Base-by-base conservation (phyloP, 1,140 invertebrate genomes). In the Rhopalosiphum maidis region DNA sequence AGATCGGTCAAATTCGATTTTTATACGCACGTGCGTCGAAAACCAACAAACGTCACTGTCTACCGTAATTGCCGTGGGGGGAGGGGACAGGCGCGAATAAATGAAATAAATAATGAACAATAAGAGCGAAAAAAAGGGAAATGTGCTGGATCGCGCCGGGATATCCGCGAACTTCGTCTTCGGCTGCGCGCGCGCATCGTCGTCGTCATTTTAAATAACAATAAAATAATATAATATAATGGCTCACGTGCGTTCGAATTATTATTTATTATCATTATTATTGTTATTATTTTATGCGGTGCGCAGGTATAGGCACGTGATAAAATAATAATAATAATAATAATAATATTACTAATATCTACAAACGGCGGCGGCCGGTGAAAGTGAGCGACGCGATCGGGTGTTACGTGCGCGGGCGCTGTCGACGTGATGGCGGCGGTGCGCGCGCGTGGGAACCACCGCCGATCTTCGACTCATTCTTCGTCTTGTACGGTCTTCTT, bases 361-460 rank as follows among this genome's bases (percentile, higher is more conserved):
- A 68, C 60, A 68, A 30, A 68, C 60, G 0, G 0, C 54, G 54
- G 55, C 35, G 89, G n/a, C 82, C 37, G 91, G 91, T 93, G 91
- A 93, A 93, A 93, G 91, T 93, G 91, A 93, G 91, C 91, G 35
- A 25, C 35, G 35, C 48, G 77, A 23, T 23, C 77, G 37, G 23
- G 91, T 83, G 91, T 92, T 92, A 92, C 91, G 91, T 92, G 77
- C 91, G 77, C 77, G 91, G 91, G 91, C 91, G 68, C 91, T 51
- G 41, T 48, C 41, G 51, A 90, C n/a, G 35, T 25, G 88, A 41
- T 35, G 35, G 54, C 88, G 35, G 37, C 30, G 55, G 37, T 25
- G 83, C 22, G 41, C 37, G 21, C 37, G 85, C 43, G 85, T 46
- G 85, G 83, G 85, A 86, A 86, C 41, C 43, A 15, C 85, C 85